Conservation (phyloP, 2,113 vertebrate genomes). For the Neofelis nebulosa region DNA sequence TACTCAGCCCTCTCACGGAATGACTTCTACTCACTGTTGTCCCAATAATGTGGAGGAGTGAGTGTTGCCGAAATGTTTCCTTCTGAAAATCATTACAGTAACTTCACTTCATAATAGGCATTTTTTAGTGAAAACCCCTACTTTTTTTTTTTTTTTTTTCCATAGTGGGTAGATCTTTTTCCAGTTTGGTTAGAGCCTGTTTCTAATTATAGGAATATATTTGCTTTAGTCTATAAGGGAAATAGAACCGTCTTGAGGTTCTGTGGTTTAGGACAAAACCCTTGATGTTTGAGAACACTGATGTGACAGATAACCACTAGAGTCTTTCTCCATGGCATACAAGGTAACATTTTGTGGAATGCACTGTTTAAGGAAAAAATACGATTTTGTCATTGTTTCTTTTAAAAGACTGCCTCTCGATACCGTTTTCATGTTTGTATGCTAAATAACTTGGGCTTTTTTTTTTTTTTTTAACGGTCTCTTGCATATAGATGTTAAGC, state of each 20-base stretch:
- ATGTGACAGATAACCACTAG: not conserved
- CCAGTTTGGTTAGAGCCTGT: not conserved
- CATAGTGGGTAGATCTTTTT: not conserved
- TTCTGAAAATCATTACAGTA: not conserved
- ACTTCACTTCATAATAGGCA: not conserved
- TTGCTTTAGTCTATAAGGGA: not conserved
- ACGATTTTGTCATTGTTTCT: not conserved
- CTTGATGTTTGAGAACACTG: not conserved
- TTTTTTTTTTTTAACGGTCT: not conserved
- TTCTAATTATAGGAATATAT: not conserved
- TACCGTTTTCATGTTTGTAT: not conserved
- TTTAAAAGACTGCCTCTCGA: not conserved
- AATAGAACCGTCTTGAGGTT: not conserved
- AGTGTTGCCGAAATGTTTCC: not conserved
- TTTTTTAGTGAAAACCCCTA: not conserved
- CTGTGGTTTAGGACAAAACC: constrained; percentile 38
- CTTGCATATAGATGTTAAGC: not conserved
- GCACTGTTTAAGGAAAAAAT: not conserved
- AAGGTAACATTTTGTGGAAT: not conserved
- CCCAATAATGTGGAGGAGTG: fast-evolving
- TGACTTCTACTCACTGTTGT: not conserved
- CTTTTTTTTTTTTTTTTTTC: not conserved
- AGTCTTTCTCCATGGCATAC: not conserved
- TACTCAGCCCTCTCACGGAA: not conserved
- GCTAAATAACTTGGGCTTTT: not conserved